Conservation (phyloP, 2,888 invertebrate species). For the Hoplodrina blanda region DNA sequence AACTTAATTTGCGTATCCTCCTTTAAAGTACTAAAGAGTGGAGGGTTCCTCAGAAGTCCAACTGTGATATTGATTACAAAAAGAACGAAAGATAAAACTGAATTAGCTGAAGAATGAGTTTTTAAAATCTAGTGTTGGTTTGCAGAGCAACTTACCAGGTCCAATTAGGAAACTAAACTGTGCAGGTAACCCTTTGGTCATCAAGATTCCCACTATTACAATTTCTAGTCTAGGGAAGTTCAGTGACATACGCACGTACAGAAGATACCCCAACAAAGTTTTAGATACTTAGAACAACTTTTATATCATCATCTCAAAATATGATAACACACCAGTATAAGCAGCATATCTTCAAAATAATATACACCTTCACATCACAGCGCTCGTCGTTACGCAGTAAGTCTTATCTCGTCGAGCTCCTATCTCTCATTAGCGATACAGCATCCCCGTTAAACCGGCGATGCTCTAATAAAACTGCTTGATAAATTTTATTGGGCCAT, state of each 20-base stretch:
- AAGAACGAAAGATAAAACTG: too few species aligned
- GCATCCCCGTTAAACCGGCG: conserved; percentile 71
- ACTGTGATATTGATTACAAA: too few species aligned
- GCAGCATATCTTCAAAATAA: conserved; percentile 12
- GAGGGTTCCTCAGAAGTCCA: too few species aligned
- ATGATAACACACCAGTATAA: conserved; percentile 13
- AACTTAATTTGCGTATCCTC: background rate
- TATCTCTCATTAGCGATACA: conserved; percentile 81
- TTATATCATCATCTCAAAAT: background rate
- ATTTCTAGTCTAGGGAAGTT: too few species aligned
- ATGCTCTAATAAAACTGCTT: conserved; percentile 75
- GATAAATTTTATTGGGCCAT: conserved; percentile 74
- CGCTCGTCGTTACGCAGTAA: conserved; percentile 17
- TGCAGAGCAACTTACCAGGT: too few species aligned
- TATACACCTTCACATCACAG: conserved; percentile 24
- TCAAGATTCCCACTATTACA: too few species aligned
- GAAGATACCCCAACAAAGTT: background rate
- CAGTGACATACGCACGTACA: too few species aligned
- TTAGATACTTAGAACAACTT: background rate
- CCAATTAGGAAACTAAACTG: too few species aligned
- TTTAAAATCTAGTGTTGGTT: too few species aligned
- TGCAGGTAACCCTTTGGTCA: too few species aligned
- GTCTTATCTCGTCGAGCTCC: conserved; percentile 57
- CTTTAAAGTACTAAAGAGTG: too few species aligned
- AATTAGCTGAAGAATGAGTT: too few species aligned